Percentiles rank a stretch among this genome's conserved stretches.
These are phyloP conservation scores for Capricornis sumatraensis DNA, from an alignment of 2,113 vertebrate genomes.

Conservation along the genomic window DNA sequence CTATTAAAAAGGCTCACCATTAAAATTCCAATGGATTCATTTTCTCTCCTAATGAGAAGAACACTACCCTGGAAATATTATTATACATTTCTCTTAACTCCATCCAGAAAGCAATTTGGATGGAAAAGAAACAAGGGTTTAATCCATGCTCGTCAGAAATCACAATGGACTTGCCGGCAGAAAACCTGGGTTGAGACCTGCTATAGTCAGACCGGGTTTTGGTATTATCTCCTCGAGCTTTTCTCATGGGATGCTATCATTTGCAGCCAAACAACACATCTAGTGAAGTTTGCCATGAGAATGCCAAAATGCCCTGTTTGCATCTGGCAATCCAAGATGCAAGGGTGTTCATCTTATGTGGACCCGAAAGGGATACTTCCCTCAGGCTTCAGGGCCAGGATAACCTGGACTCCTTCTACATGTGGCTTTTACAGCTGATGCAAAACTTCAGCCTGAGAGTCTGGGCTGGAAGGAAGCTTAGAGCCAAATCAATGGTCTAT, in stretches of 20 bases:
- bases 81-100: constrained; percentile 15
- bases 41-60: constrained; percentile 57
- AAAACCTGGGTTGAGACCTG: neutral
- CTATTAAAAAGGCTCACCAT: constrained; percentile 39
- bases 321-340: neutral
- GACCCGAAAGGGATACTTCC: neutral
- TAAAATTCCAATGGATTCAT: constrained; percentile 59
- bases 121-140: neutral
- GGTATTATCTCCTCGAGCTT: neutral
- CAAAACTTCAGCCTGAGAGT: neutral
- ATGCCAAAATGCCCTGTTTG: neutral
- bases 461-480: neutral
- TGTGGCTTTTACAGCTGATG: neutral
- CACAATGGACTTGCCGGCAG: neutral
- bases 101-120: constrained; percentile 26
- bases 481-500: neutral
- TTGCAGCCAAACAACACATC: neutral
- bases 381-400: neutral
- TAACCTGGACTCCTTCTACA: neutral
- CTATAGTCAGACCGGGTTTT: neutral
- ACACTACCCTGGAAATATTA: constrained; percentile 25
- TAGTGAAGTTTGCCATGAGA: neutral
- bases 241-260: neutral
- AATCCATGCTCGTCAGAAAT: neutral
- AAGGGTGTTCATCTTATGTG: neutral